Percentiles rank a stretch among this genome's conserved stretches.
These are phyloP conservation scores for Xyliphius kryptos DNA, from an alignment of 2,113 vertebrate species.

Conservation along the genomic window DNA sequence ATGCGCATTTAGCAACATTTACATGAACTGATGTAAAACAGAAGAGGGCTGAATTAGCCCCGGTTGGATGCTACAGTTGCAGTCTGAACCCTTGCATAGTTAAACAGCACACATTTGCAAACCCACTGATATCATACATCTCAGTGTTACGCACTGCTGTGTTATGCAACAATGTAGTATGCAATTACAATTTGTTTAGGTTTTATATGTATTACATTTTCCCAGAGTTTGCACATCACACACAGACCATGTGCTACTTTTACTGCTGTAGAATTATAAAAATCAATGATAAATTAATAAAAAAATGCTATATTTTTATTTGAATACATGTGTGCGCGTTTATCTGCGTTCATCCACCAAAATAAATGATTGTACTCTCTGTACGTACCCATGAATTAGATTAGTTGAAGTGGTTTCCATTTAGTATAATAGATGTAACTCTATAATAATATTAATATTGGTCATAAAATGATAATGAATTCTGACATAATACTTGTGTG, in stretches of 20 bases:
- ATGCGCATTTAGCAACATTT: not conserved
- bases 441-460: too few species aligned
- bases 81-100: slow-evolving; percentile 5
- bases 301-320: too few species aligned
- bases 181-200: not conserved
- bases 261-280: not conserved
- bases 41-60: not conserved
- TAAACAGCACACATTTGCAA: slow-evolving; percentile 8
- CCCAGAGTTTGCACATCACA: not conserved
- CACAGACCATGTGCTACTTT: not conserved
- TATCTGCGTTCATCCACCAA: not conserved
- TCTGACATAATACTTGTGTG: too few species aligned
- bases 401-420: too few species aligned
- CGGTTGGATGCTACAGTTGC: not conserved
- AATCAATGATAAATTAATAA: not conserved
- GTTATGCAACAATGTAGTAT: slow-evolving; percentile 7
- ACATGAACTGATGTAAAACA: not conserved
- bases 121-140: slow-evolving; percentile 8
- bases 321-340: not conserved
- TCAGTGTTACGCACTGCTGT: not conserved
- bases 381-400: too few species aligned
- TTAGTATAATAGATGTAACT: too few species aligned
- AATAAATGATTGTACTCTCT: too few species aligned
- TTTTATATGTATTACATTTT: not conserved
- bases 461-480: too few species aligned